A percentile compares a stretch with the other conserved stretches of the same genome.
Evolutionary conservation across 2,797 vertebrate genomes (phyloP).

Genomic region (Oceanodroma leucorhoa): DNA sequence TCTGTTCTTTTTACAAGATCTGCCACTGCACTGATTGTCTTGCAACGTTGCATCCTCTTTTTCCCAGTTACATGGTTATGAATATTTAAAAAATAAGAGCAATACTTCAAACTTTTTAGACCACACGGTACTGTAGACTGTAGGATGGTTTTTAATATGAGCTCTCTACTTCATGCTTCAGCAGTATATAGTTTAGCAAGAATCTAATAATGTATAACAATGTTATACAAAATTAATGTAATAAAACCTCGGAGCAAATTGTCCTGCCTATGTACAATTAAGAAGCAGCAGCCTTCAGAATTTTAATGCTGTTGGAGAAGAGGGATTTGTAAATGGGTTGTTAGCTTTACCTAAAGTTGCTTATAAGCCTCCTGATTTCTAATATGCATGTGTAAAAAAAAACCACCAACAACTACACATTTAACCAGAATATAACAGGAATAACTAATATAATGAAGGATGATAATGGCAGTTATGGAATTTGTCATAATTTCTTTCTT

Average conservation of each 20-base stretch:
- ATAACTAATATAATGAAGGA: background rate
- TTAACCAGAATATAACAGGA: background rate
- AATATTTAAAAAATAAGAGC: background rate
- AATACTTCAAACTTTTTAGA: background rate
- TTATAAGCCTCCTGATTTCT: background rate
- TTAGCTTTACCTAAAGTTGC: constrained; percentile 2
- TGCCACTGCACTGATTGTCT: background rate
- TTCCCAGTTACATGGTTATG: background rate
- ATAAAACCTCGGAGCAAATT: constrained; percentile 58
- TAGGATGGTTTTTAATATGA: background rate
- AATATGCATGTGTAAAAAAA: background rate
- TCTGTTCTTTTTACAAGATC: background rate
- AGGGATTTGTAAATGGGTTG: constrained; percentile 9
- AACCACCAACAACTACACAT: background rate
- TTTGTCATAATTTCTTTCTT: background rate
- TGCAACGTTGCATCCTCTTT: background rate
- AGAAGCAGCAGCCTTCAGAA: constrained; percentile 31
- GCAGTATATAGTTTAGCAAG: constrained; percentile 13
- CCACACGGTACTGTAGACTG: background rate
- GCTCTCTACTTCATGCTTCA: constrained; percentile 18
- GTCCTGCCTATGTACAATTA: constrained; percentile 45
- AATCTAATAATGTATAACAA: constrained; percentile 48
- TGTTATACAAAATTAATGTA: constrained; percentile 56
- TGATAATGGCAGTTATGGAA: background rate
- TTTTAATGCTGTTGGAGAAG: constrained; percentile 20